phyloP scores from a whole-genome alignment of 2,113 vertebrate species.

The Scytalopus superciliaris region DNA sequence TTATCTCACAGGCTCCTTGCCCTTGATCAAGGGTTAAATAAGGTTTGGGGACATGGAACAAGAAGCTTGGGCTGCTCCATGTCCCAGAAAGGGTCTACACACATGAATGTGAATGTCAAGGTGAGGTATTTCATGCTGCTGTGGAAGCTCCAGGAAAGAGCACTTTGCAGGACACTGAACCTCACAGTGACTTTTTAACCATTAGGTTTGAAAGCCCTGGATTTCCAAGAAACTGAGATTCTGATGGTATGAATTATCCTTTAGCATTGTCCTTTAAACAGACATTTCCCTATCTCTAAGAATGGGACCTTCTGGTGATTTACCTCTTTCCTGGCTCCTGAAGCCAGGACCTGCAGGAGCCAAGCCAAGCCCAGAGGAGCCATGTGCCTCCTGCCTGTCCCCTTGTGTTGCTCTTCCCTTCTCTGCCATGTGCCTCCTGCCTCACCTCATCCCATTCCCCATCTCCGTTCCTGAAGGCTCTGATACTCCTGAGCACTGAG shows the following conservation, averaged over 20 bases:
- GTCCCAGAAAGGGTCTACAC: fast-evolving
- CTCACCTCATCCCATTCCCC: fast-evolving
- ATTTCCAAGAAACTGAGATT: neutral
- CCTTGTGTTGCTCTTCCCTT: neutral
- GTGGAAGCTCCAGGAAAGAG: neutral
- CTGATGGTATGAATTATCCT: fast-evolving
- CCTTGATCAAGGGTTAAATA: fast-evolving
- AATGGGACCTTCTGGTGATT: fast-evolving
- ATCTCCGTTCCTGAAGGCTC: neutral
- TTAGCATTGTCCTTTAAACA: neutral
- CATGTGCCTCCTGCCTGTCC: fast-evolving
- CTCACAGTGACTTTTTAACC: fast-evolving
- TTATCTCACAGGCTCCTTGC: neutral
- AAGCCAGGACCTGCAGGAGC: neutral
- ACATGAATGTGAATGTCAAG: fast-evolving
- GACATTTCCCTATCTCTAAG: neutral
- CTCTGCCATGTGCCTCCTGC: fast-evolving
- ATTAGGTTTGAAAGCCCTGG: fast-evolving
- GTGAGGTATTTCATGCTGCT: neutral
- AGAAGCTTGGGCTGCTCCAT: neutral
- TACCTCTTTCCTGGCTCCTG: neutral
- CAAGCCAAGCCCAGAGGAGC: neutral
- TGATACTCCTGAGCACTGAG: fast-evolving
- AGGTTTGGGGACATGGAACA: fast-evolving
- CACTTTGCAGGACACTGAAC: neutral